Percentiles rank a stretch among this genome's conserved stretches.
Conservation (phyloP, 2,797 vertebrate species). For the Melanotaenia trifasciata region DNA sequence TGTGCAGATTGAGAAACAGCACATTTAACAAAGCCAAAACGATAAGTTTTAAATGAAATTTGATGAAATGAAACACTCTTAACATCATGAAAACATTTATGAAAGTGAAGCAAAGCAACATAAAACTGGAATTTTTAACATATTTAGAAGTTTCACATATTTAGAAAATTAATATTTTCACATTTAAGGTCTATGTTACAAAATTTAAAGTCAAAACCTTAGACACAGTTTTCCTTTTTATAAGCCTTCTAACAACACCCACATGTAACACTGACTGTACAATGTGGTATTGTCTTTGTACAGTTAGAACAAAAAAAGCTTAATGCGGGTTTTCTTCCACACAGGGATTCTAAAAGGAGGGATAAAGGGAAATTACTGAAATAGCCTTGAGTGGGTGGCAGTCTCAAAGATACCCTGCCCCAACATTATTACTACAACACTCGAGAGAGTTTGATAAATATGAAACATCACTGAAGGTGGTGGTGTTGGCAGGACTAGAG, state of each 20-base stretch:
- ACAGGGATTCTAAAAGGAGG: slow-evolving; percentile 23
- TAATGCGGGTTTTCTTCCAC: slow-evolving; percentile 4
- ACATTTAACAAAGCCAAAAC: slow-evolving; percentile 36
- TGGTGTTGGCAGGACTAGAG: slow-evolving; percentile 31
- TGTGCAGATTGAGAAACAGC: slow-evolving; percentile 25
- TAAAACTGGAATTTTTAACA: too few relatives aligned
- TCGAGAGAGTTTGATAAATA: slow-evolving; percentile 36
- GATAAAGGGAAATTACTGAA: not conserved
- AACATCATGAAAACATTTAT: too few relatives aligned
- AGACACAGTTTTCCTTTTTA: not conserved
- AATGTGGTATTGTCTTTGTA: slow-evolving; percentile 4
- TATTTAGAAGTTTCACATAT: too few relatives aligned
- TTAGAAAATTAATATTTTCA: too few relatives aligned
- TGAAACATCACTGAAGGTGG: slow-evolving; percentile 51
- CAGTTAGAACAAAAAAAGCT: slow-evolving; percentile 13
- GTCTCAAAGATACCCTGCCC: slow-evolving; percentile 60
- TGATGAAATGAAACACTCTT: too few relatives aligned
- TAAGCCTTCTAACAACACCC: not conserved
- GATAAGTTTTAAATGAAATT: not conserved
- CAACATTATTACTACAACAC: slow-evolving; percentile 52
- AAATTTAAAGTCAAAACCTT: not conserved
- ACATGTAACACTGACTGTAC: not conserved
- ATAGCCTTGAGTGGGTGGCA: slow-evolving; percentile 43
- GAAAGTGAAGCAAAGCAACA: too few relatives aligned
- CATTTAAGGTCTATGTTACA: too few relatives aligned